Percentiles rank a stretch among this genome's conserved stretches.
These are phyloP conservation scores for Caenorhabditis drosophilae DNA, from an alignment of 2,888 invertebrate species.

Conservation along the genomic window DNA sequence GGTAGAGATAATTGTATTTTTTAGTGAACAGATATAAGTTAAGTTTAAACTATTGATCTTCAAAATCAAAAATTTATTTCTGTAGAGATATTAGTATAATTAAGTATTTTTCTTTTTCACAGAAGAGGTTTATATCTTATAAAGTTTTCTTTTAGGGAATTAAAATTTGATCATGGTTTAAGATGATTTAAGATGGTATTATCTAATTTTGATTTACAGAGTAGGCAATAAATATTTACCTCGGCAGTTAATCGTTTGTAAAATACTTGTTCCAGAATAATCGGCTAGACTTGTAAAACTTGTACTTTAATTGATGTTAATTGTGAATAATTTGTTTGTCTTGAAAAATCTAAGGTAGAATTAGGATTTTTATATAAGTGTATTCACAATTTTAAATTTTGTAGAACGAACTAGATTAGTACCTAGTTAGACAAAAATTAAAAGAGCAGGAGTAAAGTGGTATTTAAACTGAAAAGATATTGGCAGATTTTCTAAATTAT, in stretches of 20 bases:
- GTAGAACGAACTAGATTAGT: slow-evolving; percentile 56
- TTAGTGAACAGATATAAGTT: slow-evolving; percentile 57
- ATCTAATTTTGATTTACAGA: slow-evolving; percentile 58
- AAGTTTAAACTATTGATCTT: slow-evolving; percentile 63
- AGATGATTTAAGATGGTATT: slow-evolving; percentile 57
- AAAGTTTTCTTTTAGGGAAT: slow-evolving; percentile 50
- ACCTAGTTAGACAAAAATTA: slow-evolving; percentile 57
- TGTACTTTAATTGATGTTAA: slow-evolving; percentile 57
- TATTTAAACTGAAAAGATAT: slow-evolving; percentile 63
- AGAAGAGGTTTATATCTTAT: slow-evolving; percentile 52
- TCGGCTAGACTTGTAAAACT: slow-evolving; percentile 59
- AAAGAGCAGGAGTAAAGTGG: slow-evolving; percentile 59
- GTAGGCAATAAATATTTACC: slow-evolving; percentile 56
- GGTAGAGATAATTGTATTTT: slow-evolving; percentile 55
- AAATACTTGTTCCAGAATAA: slow-evolving; percentile 62
- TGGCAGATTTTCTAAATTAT: slow-evolving; percentile 61
- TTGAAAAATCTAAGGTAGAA: slow-evolving; percentile 46
- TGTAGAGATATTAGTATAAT: slow-evolving; percentile 59
- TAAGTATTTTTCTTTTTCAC: slow-evolving; percentile 58
- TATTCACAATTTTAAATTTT: slow-evolving; percentile 53
- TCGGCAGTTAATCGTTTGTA: slow-evolving; percentile 58
- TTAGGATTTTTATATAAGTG: slow-evolving; percentile 35
- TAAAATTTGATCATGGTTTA: slow-evolving; percentile 59
- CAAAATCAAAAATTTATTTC: slow-evolving; percentile 60
- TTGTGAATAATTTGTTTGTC: slow-evolving; percentile 31